A percentile compares a stretch with the other conserved stretches of the same genome.
phyloP scores from a whole-genome alignment of 2,113 vertebrate genomes.

The Phyllostomus discolor region DNA sequence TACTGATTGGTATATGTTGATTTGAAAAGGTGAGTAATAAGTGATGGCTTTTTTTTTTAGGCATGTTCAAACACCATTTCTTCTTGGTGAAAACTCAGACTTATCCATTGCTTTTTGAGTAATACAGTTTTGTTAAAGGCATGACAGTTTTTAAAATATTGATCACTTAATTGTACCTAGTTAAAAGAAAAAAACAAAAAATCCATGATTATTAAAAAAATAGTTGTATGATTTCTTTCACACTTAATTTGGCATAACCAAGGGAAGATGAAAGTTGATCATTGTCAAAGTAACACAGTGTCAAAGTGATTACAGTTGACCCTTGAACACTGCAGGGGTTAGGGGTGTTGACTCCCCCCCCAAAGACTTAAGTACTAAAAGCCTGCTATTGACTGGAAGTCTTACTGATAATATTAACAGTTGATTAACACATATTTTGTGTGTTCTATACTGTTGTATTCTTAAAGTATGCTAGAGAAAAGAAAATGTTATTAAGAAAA shows the following conservation, averaged over 20 bases:
- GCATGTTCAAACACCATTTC: neutral
- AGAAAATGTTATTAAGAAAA: neutral
- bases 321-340: neutral
- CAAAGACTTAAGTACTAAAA: neutral
- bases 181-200: neutral
- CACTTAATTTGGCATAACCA: neutral
- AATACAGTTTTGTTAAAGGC: neutral
- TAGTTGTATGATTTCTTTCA: neutral
- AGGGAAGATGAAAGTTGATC: neutral
- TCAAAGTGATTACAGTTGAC: neutral
- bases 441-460: neutral
- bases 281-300: neutral
- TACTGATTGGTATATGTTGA: neutral
- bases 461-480: neutral
- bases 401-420: neutral
- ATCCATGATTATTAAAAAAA: neutral
- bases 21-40: neutral
- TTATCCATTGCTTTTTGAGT: constrained; percentile 6
- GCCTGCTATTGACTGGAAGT: neutral
- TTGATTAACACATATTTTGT: neutral
- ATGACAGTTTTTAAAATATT: neutral
- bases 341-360: neutral
- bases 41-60: neutral
- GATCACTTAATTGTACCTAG: neutral
- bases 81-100: neutral